Evolutionary conservation across 1,140 invertebrate genomes (phyloP).

Genomic region (Parapsyche elsis): DNA sequence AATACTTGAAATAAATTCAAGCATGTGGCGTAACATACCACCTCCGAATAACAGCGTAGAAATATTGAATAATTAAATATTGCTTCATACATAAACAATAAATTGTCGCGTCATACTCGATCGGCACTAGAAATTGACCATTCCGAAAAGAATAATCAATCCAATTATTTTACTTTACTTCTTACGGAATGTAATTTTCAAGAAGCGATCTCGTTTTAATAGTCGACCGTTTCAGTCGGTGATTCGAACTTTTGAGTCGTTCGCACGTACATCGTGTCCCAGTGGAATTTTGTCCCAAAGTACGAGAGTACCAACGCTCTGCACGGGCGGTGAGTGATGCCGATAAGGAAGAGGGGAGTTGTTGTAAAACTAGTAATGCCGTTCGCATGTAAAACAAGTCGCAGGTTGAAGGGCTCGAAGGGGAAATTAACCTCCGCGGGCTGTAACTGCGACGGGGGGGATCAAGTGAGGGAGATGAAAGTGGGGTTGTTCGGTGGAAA

Average conservation of each 20-base stretch:
- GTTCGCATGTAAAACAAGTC: slow-evolving; percentile 42
- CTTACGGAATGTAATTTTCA: no score
- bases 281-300: neutral
- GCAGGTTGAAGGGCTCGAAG: slow-evolving; percentile 11
- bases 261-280: slow-evolving; percentile 6
- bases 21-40: neutral
- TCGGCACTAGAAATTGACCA: no score
- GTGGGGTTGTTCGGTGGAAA: neutral
- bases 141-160: no score
- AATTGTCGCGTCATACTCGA: no score
- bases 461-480: neutral
- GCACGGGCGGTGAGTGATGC: no score
- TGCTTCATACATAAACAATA: no score
- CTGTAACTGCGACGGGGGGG: neutral
- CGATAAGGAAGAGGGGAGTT: neutral
- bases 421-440: slow-evolving; percentile 12
- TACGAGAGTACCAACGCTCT: neutral
- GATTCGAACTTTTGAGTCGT: slow-evolving; percentile 1
- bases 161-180: no score
- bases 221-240: neutral
- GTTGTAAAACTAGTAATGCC: slow-evolving; percentile 43
- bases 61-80: no score
- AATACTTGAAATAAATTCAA: neutral
- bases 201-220: neutral
- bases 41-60: no score